Evolutionary conservation across 2,797 vertebrate genomes (phyloP).

Genomic region (Margarornis squamiger): DNA sequence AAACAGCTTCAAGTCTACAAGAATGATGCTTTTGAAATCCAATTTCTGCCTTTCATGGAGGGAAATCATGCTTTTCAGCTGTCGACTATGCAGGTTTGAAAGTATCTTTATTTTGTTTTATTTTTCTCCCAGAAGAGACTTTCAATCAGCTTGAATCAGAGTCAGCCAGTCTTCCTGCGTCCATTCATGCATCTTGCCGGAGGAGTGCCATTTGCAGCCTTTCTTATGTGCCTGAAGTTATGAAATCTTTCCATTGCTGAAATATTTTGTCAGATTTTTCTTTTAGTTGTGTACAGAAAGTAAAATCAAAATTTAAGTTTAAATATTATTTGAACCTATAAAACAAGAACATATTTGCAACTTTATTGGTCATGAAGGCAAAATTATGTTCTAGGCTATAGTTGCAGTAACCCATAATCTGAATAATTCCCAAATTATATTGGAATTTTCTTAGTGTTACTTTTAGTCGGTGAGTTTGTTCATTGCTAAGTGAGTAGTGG

Average conservation of each 20-base stretch:
- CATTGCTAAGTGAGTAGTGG: not conserved
- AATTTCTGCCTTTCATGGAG: not conserved
- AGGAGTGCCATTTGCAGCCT: not conserved
- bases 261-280: not conserved
- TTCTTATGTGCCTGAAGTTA: not conserved
- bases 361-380: not conserved
- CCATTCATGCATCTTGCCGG: not conserved
- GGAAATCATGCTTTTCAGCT: not conserved
- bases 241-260: not conserved
- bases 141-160: not conserved
- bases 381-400: not conserved
- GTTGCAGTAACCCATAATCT: not conserved
- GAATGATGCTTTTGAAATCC: not conserved
- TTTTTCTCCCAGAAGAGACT: not conserved
- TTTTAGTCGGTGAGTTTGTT: not conserved
- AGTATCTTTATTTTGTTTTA: not conserved
- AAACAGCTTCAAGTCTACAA: constrained; percentile 10
- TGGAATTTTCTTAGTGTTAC: not conserved
- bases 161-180: not conserved
- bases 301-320: not conserved
- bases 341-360: not conserved
- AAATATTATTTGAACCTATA: not conserved
- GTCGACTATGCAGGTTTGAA: not conserved
- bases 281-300: not conserved
- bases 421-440: not conserved